phyloP scores from a whole-genome alignment of 92 coral and sea anemone genomes.

The Montipora capitata region DNA sequence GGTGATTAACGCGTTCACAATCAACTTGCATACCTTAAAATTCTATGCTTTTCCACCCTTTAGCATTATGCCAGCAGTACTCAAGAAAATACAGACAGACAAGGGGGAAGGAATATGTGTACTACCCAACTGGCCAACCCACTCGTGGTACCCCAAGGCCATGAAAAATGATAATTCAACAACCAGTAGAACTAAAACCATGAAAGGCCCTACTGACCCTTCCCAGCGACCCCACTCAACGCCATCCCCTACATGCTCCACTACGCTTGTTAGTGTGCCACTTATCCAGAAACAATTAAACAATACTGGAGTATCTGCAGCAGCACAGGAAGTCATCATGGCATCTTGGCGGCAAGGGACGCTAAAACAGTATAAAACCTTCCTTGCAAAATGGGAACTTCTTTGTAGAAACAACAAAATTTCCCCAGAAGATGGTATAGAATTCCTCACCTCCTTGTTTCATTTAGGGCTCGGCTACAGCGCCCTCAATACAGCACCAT shows the following conservation, averaged over 20 bases:
- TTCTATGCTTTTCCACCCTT: constrained; percentile 72
- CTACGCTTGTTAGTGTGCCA: constrained; percentile 47
- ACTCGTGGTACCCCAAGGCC: constrained; percentile 39
- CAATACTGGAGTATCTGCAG: constrained; percentile 16
- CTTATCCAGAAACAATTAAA: constrained; percentile 57
- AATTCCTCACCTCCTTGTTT: constrained; percentile 45
- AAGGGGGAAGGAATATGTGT: constrained; percentile 16
- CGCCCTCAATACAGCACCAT: constrained; percentile 66
- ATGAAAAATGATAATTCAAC: not conserved
- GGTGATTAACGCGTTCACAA: not conserved
- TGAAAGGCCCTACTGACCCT: constrained; percentile 26
- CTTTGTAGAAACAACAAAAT: constrained; percentile 24
- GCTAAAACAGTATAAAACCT: constrained; percentile 49
- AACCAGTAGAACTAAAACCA: constrained; percentile 18
- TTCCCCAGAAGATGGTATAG: constrained; percentile 22
- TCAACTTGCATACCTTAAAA: not conserved
- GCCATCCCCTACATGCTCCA: constrained; percentile 40
- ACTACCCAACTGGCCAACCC: constrained; percentile 41
- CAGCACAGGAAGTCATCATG: constrained; percentile 37
- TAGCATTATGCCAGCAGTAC: constrained; percentile 20
- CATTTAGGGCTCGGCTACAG: constrained; percentile 53
- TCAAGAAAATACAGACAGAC: constrained; percentile 18
- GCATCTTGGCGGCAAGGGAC: constrained; percentile 62
- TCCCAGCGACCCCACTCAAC: constrained; percentile 30
- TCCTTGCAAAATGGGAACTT: constrained; percentile 43